Evolutionary conservation across 2,797 vertebrate species (phyloP).

Genomic region (Astyanax mexicanus): DNA sequence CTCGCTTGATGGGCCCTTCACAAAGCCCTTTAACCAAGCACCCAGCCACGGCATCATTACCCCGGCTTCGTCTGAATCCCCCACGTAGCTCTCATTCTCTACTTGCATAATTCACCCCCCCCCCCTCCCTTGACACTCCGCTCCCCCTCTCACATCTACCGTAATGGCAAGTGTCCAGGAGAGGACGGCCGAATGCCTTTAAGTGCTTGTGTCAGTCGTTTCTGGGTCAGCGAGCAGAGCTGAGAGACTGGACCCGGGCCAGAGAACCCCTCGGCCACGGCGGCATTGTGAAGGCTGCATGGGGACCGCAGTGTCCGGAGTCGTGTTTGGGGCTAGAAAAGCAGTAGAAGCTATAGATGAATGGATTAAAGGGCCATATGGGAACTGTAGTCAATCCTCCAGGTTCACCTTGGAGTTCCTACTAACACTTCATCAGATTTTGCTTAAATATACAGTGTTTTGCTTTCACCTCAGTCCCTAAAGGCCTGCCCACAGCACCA

Average conservation of each 20-base stretch:
- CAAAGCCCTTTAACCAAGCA: constrained; percentile 57
- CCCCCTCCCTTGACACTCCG: too few species aligned
- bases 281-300: constrained; percentile 3
- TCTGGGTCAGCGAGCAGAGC: constrained; percentile 69
- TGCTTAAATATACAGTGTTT: not conserved
- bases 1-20: constrained; percentile 55
- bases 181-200: constrained; percentile 69
- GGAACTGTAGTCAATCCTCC: constrained; percentile 44
- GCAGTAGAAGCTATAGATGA: constrained; percentile 38
- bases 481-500: not conserved
- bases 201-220: constrained; percentile 73
- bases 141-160: constrained; percentile 49
- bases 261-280: constrained; percentile 37
- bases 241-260: constrained; percentile 54
- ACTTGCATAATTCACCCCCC: constrained; percentile 59
- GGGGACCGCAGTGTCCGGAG: constrained; percentile 6
- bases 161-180: constrained; percentile 63
- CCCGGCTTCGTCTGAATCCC: constrained; percentile 56
- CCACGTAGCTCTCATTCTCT: constrained; percentile 55
- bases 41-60: constrained; percentile 53
- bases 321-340: constrained; percentile 12
- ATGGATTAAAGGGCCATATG: constrained; percentile 50
- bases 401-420: not conserved
- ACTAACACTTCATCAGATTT: not conserved
- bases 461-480: constrained; percentile 1